Conservation (phyloP, 2,113 vertebrate genomes). For the Oceanodroma tethys region DNA sequence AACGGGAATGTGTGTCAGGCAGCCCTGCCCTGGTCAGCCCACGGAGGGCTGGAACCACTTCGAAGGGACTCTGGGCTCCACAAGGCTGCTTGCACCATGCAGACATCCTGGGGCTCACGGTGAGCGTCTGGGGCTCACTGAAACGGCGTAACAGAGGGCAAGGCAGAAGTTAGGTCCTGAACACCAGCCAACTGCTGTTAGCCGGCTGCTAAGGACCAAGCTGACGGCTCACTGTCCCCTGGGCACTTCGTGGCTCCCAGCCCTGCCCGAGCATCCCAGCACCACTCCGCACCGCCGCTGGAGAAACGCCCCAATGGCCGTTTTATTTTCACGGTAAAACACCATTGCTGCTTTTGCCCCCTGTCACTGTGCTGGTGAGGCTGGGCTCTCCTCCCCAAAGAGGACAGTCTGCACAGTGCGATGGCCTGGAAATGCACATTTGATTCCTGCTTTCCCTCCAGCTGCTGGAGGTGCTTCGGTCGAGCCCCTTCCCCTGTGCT, state of each 20-base stretch:
- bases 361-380: not conserved
- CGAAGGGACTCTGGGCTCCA: not conserved
- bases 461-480: not conserved
- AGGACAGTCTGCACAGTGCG: too few relatives aligned
- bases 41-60: not conserved
- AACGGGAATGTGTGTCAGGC: not conserved
- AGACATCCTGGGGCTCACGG: not conserved
- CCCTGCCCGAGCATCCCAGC: not conserved
- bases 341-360: not conserved
- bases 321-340: not conserved
- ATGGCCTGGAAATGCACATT: too few relatives aligned
- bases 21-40: not conserved
- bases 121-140: not conserved
- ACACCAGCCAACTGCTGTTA: not conserved
- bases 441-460: not conserved
- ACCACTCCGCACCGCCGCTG: not conserved
- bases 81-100: not conserved
- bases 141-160: too few relatives aligned
- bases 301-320: fast-evolving
- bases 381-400: not conserved
- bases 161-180: not conserved
- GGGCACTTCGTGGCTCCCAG: not conserved
- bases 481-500: not conserved
- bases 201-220: not conserved
- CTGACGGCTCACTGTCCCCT: not conserved